Base-by-base conservation (phyloP, 2,888 invertebrate species). In the Autographa pulchrina region DNA sequence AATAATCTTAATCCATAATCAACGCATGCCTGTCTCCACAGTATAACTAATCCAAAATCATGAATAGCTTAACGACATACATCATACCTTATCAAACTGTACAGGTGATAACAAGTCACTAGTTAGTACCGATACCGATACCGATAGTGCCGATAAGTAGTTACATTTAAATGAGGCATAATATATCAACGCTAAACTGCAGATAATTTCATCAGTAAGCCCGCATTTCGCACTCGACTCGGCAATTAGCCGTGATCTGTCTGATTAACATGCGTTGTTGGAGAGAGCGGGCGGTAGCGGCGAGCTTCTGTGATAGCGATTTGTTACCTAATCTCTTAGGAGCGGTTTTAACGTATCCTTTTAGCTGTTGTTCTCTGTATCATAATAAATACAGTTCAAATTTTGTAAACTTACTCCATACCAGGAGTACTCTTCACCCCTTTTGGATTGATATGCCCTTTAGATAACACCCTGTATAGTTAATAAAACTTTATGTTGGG, bases 191-290 rank as follows among this genome's bases (percentile, higher is more conserved):
- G 88, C 90, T 91, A 90, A 92, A 92, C 89, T 92, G 92, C 92
- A 92, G 93, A 94, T 94, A 94, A 94, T 94, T 94, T 94, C 89
- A 92, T 93, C 92, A 91, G 92, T 93, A 92, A 94, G 92, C 94
- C 94, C 93, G 94, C 93, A 94, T 93, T 94, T 94, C 94, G 92
- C 94, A 93, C 94, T 94, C 89, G 89, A 92, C 87, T 92, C 91
- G 89, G 92, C 94, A 95, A 95, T 95, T 94, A 94, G 90, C 90
- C 88, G 91, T 91, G 93, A 94, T 94, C 92, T 91, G 90, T 88
- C 93, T 93, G 94, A 94, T 94, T 94, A 94, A 92, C 94, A 93
- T 93, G 93, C 93, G 94, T 92, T 92, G 91, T 89, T 86, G 91
- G 89, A 85, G 86, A 86, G 87, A 84, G 82, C 79, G 84, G 85